phyloP scores from a whole-genome alignment of 2,888 invertebrate genomes.

The Cerastoderma edule region DNA sequence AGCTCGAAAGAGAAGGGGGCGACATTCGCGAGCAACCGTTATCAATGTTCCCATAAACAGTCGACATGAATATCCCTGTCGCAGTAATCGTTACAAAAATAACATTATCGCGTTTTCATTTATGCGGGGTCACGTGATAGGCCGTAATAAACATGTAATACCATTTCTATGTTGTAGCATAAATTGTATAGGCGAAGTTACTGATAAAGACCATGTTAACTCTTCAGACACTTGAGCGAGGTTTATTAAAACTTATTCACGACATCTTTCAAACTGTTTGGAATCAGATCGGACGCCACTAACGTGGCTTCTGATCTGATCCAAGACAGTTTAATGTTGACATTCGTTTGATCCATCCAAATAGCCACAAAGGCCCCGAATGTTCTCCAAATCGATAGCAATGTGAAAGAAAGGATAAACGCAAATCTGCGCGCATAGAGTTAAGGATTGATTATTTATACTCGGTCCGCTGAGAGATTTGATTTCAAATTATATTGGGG shows the following conservation, averaged over 20 bases:
- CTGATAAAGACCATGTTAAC: constrained; percentile 53
- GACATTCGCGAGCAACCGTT: constrained; percentile 15
- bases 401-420: too few relatives aligned
- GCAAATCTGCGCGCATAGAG: too few relatives aligned
- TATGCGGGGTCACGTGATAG: constrained; percentile 42
- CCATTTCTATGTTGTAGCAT: constrained; percentile 54
- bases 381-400: too few relatives aligned
- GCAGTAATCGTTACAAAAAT: constrained; percentile 58
- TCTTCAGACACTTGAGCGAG: too few relatives aligned
- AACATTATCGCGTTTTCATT: constrained; percentile 54
- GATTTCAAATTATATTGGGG: constrained; percentile 23
- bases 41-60: constrained; percentile 12
- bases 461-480: constrained; percentile 10
- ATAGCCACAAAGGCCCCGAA: too few relatives aligned
- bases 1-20: background rate
- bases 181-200: constrained; percentile 40
- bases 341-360: too few relatives aligned
- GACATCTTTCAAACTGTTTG: too few relatives aligned
- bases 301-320: too few relatives aligned
- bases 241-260: too few relatives aligned
- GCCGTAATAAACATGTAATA: constrained; percentile 58
- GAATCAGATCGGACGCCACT: too few relatives aligned
- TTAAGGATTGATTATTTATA: constrained; percentile 45
- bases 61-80: constrained; percentile 30
- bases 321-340: too few relatives aligned